phyloP scores from a whole-genome alignment of 2,113 vertebrate species.

The Ellobius talpinus region DNA sequence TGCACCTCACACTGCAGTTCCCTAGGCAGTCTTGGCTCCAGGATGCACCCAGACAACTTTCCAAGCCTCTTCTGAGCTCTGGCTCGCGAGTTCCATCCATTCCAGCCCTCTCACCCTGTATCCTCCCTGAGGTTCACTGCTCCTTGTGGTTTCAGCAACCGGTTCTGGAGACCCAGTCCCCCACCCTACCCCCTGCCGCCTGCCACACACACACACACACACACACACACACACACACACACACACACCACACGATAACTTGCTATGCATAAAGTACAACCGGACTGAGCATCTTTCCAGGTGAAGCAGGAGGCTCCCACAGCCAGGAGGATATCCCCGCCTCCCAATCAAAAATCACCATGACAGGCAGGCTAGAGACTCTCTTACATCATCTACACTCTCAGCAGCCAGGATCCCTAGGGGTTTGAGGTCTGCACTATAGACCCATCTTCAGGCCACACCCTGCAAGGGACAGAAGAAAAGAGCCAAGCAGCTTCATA shows the following conservation, averaged over 20 bases:
- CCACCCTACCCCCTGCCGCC: too few relatives aligned
- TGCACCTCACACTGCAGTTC: not conserved
- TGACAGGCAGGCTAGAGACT: not conserved
- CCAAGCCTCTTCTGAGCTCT: not conserved
- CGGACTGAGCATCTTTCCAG: not conserved
- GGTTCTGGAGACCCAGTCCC: not conserved
- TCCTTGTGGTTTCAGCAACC: not conserved
- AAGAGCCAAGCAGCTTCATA: not conserved
- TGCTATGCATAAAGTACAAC: not conserved
- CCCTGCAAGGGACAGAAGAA: not conserved
- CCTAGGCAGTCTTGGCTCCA: not conserved
- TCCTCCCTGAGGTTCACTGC: not conserved
- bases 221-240: too few relatives aligned
- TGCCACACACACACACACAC: too few relatives aligned
- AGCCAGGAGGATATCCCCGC: not conserved
- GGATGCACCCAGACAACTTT: not conserved
- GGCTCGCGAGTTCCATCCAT: not conserved
- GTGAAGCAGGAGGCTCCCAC: not conserved
- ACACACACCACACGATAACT: too few relatives aligned
- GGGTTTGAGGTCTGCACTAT: too few relatives aligned
- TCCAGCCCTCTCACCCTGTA: too few relatives aligned
- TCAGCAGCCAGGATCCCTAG: accelerated
- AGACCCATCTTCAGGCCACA: not conserved
- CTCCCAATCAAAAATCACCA: not conserved
- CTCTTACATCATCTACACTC: not conserved